Percentiles rank a stretch among this genome's conserved stretches.
Conservation (phyloP, 2,888 invertebrate genomes). For the Endomychus coccineus region DNA sequence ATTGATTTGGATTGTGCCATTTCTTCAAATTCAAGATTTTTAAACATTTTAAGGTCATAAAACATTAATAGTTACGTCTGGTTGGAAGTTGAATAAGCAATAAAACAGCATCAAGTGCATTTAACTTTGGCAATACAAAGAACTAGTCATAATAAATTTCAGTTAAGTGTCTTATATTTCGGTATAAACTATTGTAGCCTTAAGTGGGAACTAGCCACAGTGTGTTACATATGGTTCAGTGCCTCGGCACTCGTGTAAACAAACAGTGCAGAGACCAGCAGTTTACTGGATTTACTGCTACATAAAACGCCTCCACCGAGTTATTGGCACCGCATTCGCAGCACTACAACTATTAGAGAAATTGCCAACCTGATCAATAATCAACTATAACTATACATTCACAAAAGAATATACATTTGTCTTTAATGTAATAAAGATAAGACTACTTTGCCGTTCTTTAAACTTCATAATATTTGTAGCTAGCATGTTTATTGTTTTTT, state of each 20-base stretch:
- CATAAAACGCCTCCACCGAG: constrained; percentile 37
- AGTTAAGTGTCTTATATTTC: constrained; percentile 32
- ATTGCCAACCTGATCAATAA: no score
- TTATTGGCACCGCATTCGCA: constrained; percentile 2
- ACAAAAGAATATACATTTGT: no score
- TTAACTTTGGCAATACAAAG: constrained; percentile 31
- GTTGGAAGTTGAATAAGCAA: no score
- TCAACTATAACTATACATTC: no score
- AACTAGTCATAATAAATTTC: constrained; percentile 27
- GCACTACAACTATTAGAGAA: constrained; percentile 1
- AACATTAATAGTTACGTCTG: no score
- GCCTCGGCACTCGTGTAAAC: constrained; percentile 37
- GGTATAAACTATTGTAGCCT: constrained; percentile 28
- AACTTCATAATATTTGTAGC: no score
- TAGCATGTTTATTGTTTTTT: no score
- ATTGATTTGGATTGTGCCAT: no score
- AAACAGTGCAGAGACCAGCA: constrained; percentile 37
- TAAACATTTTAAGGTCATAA: no score
- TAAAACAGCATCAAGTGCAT: constrained; percentile 26
- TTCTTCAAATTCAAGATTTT: no score
- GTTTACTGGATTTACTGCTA: constrained; percentile 39
- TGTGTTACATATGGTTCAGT: constrained; percentile 32
- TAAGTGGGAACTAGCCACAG: constrained; percentile 27
- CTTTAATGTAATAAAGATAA: no score
- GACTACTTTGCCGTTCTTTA: no score